phyloP scores from a whole-genome alignment of 2,113 vertebrate species.

The Thermophis baileyi region DNA sequence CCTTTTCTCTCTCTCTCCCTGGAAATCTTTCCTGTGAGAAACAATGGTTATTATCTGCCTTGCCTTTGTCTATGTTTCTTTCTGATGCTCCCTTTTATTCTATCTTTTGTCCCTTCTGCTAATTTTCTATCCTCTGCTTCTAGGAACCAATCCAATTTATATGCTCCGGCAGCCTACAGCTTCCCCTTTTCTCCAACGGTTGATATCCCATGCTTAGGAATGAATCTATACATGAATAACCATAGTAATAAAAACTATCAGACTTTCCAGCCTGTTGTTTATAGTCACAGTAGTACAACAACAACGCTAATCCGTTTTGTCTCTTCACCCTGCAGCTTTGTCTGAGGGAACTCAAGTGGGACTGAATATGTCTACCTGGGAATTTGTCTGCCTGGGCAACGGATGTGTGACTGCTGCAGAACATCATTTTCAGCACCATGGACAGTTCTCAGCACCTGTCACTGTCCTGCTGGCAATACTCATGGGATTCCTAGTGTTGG shows the following conservation, averaged over 20 bases:
- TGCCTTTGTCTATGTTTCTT: not conserved
- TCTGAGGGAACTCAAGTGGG: not conserved
- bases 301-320: not conserved
- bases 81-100: not conserved
- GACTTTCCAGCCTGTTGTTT: not conserved
- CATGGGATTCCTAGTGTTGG: constrained; percentile 71
- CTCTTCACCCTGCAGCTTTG: not conserved
- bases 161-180: not conserved
- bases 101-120: not conserved
- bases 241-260: not conserved
- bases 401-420: not conserved
- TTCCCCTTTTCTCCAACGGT: not conserved
- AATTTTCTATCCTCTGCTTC: not conserved
- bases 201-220: not conserved
- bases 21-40: not conserved
- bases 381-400: not conserved
- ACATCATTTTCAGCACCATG: constrained; percentile 37
- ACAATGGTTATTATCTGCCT: not conserved
- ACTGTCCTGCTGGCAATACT: constrained; percentile 64
- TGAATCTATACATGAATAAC: not conserved
- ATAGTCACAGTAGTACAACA: not conserved
- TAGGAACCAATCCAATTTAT: not conserved
- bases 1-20: not conserved
- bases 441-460: constrained; percentile 58
- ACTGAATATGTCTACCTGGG: too few relatives aligned